Conservation (phyloP, 2,888 invertebrate genomes). For the Oxystoma pomonae region DNA sequence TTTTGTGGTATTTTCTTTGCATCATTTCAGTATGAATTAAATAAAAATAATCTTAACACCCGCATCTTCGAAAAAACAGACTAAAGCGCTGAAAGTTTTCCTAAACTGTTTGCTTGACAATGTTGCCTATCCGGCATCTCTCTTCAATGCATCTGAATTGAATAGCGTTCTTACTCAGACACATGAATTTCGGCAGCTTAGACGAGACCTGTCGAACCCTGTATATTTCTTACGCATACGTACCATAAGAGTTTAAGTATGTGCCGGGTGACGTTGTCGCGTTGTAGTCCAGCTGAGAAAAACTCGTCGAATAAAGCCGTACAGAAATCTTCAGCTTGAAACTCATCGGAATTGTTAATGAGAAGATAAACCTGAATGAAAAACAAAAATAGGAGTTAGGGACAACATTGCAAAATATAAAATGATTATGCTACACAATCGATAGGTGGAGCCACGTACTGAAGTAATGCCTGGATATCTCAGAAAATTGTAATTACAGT, state of each 20-base stretch:
- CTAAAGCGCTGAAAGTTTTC: too few species aligned
- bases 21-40: too few species aligned
- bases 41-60: too few species aligned
- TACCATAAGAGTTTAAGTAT: slow-evolving; percentile 84
- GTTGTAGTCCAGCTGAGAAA: slow-evolving; percentile 82
- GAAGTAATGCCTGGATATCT: too few species aligned
- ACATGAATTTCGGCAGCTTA: slow-evolving; percentile 81
- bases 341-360: slow-evolving; percentile 88
- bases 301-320: slow-evolving; percentile 95
- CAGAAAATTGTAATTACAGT: too few species aligned
- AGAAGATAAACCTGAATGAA: slow-evolving; percentile 62
- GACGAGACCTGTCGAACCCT: slow-evolving; percentile 68
- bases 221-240: background rate
- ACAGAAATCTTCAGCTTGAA: slow-evolving; percentile 90
- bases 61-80: too few species aligned
- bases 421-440: too few species aligned
- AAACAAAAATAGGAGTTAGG: slow-evolving; percentile 5
- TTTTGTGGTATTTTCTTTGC: too few species aligned
- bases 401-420: too few species aligned
- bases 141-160: background rate
- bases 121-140: background rate
- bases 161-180: background rate
- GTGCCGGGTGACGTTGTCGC: slow-evolving; percentile 90
- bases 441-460: too few species aligned
- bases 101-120: background rate